Conservation (phyloP, 2,888 invertebrate species). For the Drosophila nigritarsus region DNA sequence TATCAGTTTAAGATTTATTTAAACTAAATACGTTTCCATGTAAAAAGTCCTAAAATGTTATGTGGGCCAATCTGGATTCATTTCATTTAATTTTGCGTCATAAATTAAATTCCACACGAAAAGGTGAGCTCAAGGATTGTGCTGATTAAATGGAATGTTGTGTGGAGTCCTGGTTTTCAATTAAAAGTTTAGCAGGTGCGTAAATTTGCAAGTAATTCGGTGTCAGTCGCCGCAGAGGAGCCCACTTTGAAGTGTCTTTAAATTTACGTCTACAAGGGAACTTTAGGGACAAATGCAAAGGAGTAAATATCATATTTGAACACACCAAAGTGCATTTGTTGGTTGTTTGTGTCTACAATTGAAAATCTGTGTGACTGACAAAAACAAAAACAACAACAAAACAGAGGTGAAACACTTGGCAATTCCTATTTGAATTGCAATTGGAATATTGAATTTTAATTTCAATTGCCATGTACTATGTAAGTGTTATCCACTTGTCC, state of each 20-base stretch:
- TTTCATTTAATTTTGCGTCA: constrained; percentile 50
- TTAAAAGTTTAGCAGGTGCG: constrained; percentile 81
- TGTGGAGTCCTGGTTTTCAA: constrained; percentile 70
- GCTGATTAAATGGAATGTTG: constrained; percentile 62
- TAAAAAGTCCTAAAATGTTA: background rate
- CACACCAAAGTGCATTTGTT: constrained; percentile 28
- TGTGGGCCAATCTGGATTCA: constrained; percentile 50
- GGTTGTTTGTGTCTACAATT: constrained; percentile 63
- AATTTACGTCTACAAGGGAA: constrained; percentile 35
- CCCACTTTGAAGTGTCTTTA: constrained; percentile 41
- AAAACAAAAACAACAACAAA: constrained; percentile 31
- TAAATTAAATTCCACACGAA: constrained; percentile 55
- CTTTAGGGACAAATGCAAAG: constrained; percentile 1
- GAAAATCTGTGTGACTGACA: constrained; percentile 74
- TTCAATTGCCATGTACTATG: constrained; percentile 50
- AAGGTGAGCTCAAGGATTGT: background rate
- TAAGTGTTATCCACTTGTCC: constrained; percentile 69
- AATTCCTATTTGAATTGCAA: constrained; percentile 21
- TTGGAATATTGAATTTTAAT: constrained; percentile 47
- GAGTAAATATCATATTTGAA: constrained; percentile 40
- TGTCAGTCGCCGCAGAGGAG: constrained; percentile 27
- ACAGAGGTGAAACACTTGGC: constrained; percentile 2
- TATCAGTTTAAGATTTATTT: background rate
- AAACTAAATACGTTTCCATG: background rate
- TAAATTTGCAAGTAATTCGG: constrained; percentile 58